Conservation (phyloP, 1,140 invertebrate species). For the Drosophila setifemur region DNA sequence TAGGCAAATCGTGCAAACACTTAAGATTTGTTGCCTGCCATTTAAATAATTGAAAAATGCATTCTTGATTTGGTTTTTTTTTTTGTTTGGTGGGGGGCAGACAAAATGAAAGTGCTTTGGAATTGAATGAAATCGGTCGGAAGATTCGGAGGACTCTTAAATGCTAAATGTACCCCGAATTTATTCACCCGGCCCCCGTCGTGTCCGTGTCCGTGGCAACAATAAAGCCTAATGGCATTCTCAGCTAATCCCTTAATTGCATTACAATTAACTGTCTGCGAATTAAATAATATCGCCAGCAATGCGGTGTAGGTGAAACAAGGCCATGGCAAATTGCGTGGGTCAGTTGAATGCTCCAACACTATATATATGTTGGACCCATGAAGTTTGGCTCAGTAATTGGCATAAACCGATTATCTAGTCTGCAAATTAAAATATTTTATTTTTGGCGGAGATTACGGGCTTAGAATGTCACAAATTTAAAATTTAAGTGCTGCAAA, state of each 20-base stretch:
- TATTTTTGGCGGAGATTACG: not conserved
- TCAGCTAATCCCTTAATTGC: slow-evolving; percentile 74
- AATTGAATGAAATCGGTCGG: not conserved
- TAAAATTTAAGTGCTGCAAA: too few species aligned
- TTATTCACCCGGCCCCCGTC: not conserved
- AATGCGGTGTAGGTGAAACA: slow-evolving; percentile 22
- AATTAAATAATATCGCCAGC: slow-evolving; percentile 66
- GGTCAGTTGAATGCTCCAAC: slow-evolving; percentile 19
- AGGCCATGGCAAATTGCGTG: not conserved
- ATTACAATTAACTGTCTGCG: slow-evolving; percentile 73
- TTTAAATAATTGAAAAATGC: slow-evolving; percentile 76
- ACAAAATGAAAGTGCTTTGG: slow-evolving; percentile 5
- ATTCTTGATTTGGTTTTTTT: slow-evolving; percentile 26
- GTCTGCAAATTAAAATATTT: too few species aligned
- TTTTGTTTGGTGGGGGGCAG: not conserved
- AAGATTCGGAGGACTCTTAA: not conserved
- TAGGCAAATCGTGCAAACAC: slow-evolving; percentile 61
- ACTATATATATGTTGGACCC: not conserved
- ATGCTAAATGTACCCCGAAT: not conserved
- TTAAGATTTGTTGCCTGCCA: slow-evolving; percentile 66
- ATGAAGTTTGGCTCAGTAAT: too few species aligned
- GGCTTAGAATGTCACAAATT: too few species aligned
- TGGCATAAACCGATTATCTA: too few species aligned
- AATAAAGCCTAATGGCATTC: slow-evolving; percentile 75
- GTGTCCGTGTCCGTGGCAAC: slow-evolving; percentile 21